phyloP scores from a whole-genome alignment of 1,140 invertebrate genomes.

The Hetaerina americana region DNA sequence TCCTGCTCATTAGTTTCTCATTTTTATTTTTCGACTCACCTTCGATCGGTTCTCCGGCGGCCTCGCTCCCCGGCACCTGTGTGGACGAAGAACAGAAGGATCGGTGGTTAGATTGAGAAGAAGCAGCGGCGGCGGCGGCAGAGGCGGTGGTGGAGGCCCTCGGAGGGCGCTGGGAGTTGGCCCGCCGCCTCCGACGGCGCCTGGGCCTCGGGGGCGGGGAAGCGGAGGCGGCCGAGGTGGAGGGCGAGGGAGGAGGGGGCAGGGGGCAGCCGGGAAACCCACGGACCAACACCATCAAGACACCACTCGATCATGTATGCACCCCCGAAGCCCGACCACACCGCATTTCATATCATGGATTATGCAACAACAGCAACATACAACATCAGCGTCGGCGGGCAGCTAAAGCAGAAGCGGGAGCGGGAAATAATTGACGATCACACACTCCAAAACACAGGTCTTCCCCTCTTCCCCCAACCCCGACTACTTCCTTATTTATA shows the following conservation, averaged over 20 bases:
- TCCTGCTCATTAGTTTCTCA: too few relatives aligned
- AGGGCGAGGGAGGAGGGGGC: background rate
- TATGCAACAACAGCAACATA: too few relatives aligned
- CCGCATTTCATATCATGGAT: too few relatives aligned
- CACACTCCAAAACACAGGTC: too few relatives aligned
- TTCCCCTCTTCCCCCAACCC: too few relatives aligned
- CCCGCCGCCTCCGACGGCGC: background rate
- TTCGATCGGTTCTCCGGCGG: background rate
- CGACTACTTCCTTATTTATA: too few relatives aligned
- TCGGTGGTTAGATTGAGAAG: background rate
- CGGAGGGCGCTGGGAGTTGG: too few relatives aligned
- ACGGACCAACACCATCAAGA: background rate
- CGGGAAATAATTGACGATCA: too few relatives aligned
- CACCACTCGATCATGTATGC: background rate
- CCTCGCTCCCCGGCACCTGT: background rate
- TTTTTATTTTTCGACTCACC: background rate
- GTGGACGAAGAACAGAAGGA: background rate
- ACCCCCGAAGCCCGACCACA: background rate
- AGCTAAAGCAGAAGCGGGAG: too few relatives aligned
- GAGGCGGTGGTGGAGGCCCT: too few relatives aligned
- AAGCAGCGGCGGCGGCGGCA: too few relatives aligned
- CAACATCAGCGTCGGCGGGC: too few relatives aligned
- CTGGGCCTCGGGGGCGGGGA: background rate
- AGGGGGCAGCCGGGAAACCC: background rate
- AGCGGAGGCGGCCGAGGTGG: background rate